Conservation (phyloP, 2,797 vertebrate species). For the Anniella stebbinsi region DNA sequence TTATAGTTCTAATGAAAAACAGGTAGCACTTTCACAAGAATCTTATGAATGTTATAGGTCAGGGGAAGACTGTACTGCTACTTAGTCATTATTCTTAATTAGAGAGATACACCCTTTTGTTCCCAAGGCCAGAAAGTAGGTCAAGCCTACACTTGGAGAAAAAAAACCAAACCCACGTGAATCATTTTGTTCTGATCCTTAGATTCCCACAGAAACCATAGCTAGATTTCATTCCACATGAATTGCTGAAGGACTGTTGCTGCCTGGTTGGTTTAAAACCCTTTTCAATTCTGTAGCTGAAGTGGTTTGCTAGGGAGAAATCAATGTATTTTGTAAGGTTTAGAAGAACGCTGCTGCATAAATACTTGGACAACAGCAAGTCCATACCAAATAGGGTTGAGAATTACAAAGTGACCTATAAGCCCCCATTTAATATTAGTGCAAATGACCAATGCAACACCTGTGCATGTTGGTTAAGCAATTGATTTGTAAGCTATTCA, state of each 20-base stretch:
- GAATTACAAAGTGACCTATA: neutral
- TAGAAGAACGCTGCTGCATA: neutral
- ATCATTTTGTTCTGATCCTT: slow-evolving; percentile 32
- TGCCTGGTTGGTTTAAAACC: slow-evolving; percentile 17
- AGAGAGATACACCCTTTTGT: slow-evolving; percentile 9
- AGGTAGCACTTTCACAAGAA: neutral
- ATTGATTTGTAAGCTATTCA: slow-evolving; percentile 23
- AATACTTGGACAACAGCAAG: neutral
- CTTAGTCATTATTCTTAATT: neutral
- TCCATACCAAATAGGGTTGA: neutral
- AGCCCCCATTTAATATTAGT: neutral
- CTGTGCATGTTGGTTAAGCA: neutral
- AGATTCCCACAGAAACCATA: neutral
- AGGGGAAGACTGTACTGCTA: neutral
- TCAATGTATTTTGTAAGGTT: neutral
- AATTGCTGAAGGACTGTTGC: neutral
- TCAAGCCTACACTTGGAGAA: neutral
- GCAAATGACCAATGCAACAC: neutral
- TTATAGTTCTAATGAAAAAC: slow-evolving; percentile 14
- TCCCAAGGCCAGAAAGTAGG: slow-evolving; percentile 33
- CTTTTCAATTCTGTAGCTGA: neutral
- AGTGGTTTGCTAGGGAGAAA: neutral
- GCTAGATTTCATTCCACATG: slow-evolving; percentile 1
- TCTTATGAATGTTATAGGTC: fast-evolving
- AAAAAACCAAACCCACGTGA: neutral